These are phyloP conservation scores for Platycheirus rosarum DNA, from an alignment of 2,888 invertebrate genomes.

Conservation along the genomic window DNA sequence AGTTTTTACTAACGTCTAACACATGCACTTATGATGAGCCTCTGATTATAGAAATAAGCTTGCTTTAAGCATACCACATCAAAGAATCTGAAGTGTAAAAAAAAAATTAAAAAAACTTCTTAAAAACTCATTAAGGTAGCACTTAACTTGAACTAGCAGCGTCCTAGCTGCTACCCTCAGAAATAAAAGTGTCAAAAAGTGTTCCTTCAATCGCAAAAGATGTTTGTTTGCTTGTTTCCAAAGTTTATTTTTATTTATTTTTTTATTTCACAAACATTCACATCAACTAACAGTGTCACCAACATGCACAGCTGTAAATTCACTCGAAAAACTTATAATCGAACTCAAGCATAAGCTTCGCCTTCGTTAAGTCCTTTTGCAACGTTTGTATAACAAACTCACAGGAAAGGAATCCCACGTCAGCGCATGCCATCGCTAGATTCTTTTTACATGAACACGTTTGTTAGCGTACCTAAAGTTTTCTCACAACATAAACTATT, in stretches of 20 bases:
- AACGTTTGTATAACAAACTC: constrained; percentile 47
- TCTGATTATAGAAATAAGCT: too few species aligned
- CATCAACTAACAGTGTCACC: constrained; percentile 33
- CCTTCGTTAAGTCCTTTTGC: constrained; percentile 33
- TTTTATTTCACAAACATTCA: constrained; percentile 27
- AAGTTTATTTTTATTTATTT: constrained; percentile 22
- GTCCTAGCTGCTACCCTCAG: too few species aligned
- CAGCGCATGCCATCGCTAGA: constrained; percentile 3
- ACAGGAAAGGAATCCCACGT: constrained; percentile 19
- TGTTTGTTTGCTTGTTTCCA: background rate
- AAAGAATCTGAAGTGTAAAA: too few species aligned
- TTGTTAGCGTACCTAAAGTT: constrained; percentile 40
- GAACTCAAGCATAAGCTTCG: constrained; percentile 37
- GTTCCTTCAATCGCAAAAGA: too few species aligned
- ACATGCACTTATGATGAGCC: too few species aligned
- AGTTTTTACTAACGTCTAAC: too few species aligned
- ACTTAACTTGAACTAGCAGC: too few species aligned
- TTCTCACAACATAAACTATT: constrained; percentile 52
- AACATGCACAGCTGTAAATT: constrained; percentile 16
- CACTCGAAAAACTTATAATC: constrained; percentile 30
- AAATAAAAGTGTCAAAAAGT: constrained; percentile 1
- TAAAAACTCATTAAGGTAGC: too few species aligned
- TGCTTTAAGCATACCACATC: too few species aligned
- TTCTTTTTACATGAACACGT: constrained; percentile 24
- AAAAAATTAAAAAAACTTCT: too few species aligned